Conservation (phyloP, 2,113 vertebrate genomes). For the Planiliza haematocheilus region DNA sequence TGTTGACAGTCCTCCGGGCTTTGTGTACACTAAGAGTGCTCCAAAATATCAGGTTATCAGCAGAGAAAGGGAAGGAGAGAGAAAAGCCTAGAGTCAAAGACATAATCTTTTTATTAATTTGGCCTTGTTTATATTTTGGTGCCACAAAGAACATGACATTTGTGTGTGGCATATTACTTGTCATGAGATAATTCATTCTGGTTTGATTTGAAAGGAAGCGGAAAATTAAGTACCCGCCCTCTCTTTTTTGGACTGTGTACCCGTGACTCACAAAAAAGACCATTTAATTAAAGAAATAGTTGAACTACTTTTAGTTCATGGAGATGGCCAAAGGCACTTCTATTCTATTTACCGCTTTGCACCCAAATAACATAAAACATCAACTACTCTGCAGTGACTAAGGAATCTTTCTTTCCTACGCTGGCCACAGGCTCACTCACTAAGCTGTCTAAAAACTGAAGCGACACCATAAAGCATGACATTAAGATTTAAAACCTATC, state of each 20-base stretch:
- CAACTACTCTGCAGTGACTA: neutral
- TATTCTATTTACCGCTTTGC: constrained; percentile 7
- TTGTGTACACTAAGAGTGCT: neutral
- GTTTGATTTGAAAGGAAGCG: constrained; percentile 37
- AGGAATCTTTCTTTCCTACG: constrained; percentile 2
- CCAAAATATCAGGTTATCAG: constrained; percentile 1
- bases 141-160: constrained; percentile 27
- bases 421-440: neutral
- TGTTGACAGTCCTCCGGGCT: neutral
- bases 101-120: neutral
- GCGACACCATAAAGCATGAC: neutral
- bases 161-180: neutral
- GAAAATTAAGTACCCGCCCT: neutral
- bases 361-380: neutral
- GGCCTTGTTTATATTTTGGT: neutral
- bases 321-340: constrained; percentile 24
- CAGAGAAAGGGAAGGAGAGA: too few relatives aligned
- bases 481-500: neutral
- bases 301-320: neutral
- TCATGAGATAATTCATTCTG: constrained; percentile 26
- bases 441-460: neutral
- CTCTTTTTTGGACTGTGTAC: constrained; percentile 30
- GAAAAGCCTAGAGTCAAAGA: too few relatives aligned
- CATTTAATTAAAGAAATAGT: constrained; percentile 31
- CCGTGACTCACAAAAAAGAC: constrained; percentile 36